These are phyloP conservation scores for Drosophila ironensis DNA, from an alignment of 1,140 invertebrate genomes.

Conservation along the genomic window DNA sequence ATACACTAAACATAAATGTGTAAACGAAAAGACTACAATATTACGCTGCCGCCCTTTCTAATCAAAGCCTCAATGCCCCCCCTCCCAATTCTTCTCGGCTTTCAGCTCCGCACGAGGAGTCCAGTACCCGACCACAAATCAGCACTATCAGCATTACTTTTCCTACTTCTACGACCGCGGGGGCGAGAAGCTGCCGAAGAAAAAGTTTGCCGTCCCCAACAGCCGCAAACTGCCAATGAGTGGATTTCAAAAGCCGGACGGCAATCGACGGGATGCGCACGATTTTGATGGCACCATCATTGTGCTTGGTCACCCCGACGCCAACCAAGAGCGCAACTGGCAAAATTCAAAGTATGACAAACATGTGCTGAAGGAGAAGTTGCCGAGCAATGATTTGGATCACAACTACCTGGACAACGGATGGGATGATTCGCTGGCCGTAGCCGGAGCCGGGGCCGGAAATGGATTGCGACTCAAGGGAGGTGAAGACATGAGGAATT, in stretches of 20 bases:
- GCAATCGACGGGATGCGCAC: constrained; percentile 10
- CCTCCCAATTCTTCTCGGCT: constrained; percentile 2
- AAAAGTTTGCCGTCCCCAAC: constrained; percentile 1
- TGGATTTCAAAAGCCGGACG: constrained; percentile 36
- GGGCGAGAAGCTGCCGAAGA: constrained; percentile 35
- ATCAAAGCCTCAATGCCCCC: neutral
- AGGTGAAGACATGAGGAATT: constrained; percentile 13
- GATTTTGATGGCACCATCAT: neutral
- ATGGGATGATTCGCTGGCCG: neutral
- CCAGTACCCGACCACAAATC: constrained; percentile 45
- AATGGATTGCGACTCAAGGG: neutral
- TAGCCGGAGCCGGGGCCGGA: neutral
- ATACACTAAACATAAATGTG: constrained; percentile 28
- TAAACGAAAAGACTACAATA: constrained; percentile 7
- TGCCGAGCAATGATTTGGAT: constrained; percentile 47
- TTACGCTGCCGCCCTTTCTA: too few relatives aligned
- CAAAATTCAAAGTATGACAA: constrained; percentile 43
- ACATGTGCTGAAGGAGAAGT: constrained; percentile 50
- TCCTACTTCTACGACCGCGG: constrained; percentile 74
- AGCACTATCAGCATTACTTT: constrained; percentile 74
- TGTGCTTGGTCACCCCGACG: constrained; percentile 3
- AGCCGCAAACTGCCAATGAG: constrained; percentile 62
- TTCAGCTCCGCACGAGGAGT: constrained; percentile 36
- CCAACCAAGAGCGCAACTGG: constrained; percentile 34
- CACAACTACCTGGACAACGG: constrained; percentile 33